Conservation (phyloP, 2,888 invertebrate genomes). For the Drosophila neutralis region DNA sequence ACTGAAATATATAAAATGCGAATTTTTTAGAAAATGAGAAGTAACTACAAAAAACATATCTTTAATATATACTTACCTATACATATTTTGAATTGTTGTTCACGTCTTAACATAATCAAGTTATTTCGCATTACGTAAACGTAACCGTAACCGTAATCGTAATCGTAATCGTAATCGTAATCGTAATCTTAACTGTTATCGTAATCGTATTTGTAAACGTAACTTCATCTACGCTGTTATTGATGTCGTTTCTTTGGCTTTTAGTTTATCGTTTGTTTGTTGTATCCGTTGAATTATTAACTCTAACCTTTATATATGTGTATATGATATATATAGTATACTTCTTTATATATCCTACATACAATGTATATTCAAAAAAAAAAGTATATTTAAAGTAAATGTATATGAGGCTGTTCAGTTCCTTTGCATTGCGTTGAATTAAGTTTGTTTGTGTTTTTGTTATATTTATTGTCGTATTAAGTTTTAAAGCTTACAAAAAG, state of each 20-base stretch:
- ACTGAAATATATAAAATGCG: constrained; percentile 19
- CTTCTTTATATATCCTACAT: constrained; percentile 36
- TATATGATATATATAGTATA: constrained; percentile 42
- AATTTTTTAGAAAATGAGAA: constrained; percentile 20
- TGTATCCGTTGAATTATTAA: constrained; percentile 60
- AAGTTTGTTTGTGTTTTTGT: constrained; percentile 10
- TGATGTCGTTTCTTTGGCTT: constrained; percentile 65
- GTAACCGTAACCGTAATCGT: constrained; percentile 53
- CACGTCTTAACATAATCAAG: constrained; percentile 65
- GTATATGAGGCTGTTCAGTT: constrained; percentile 23
- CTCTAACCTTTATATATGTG: constrained; percentile 39
- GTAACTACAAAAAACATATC: constrained; percentile 23
- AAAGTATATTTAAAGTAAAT: not conserved
- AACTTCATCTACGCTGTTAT: constrained; percentile 69
- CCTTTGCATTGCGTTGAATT: constrained; percentile 38
- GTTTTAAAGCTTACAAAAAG: constrained; percentile 8
- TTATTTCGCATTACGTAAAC: constrained; percentile 58
- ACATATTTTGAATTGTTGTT: constrained; percentile 72
- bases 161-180: constrained; percentile 51
- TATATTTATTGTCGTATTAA: constrained; percentile 14
- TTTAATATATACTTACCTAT: constrained; percentile 39
- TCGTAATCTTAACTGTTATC: constrained; percentile 54
- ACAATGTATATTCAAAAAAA: constrained; percentile 20
- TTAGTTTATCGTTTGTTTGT: constrained; percentile 70
- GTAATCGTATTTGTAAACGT: constrained; percentile 57